phyloP scores from a whole-genome alignment of 2,888 invertebrate species.

The Epistrophella euchroma region DNA sequence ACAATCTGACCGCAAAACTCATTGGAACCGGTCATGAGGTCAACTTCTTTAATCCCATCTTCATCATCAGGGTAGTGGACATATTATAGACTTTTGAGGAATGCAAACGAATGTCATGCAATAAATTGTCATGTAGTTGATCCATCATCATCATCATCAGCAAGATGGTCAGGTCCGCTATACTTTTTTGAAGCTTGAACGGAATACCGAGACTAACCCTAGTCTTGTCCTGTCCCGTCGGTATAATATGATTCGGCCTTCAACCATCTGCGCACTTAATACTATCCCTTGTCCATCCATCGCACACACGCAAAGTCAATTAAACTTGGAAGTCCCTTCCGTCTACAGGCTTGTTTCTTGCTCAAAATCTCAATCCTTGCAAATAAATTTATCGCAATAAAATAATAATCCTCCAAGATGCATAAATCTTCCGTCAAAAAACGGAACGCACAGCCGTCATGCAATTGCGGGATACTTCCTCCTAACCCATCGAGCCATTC shows the following conservation, averaged over 20 bases:
- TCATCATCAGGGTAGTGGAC: not conserved
- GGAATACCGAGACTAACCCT: not conserved
- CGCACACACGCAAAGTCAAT: conserved; percentile 73
- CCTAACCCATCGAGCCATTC: conserved; percentile 6
- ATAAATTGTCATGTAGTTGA: conserved; percentile 74
- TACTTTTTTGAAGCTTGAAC: conserved; percentile 9
- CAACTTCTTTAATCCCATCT: conserved; percentile 61
- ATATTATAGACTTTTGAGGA: conserved; percentile 17
- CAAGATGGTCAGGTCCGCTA: conserved; percentile 57
- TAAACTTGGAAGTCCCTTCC: conserved; percentile 44
- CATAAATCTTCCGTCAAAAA: conserved; percentile 71
- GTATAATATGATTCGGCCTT: conserved; percentile 52
- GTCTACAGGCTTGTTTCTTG: not conserved
- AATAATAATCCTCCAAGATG: conserved; percentile 74
- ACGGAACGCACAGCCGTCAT: conserved; percentile 58
- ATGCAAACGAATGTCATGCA: conserved; percentile 73
- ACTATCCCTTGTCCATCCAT: conserved; percentile 48
- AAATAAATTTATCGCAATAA: conserved; percentile 75
- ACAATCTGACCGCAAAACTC: conserved; percentile 66
- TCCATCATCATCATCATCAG: conserved; percentile 75
- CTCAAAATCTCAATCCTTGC: conserved; percentile 64
- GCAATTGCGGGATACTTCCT: conserved; percentile 58
- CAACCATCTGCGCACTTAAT: conserved; percentile 66
- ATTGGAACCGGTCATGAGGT: conserved; percentile 75
- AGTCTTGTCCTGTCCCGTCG: conserved; percentile 1